Conservation (phyloP, 2,888 invertebrate genomes). For the Drosophila ustulata region DNA sequence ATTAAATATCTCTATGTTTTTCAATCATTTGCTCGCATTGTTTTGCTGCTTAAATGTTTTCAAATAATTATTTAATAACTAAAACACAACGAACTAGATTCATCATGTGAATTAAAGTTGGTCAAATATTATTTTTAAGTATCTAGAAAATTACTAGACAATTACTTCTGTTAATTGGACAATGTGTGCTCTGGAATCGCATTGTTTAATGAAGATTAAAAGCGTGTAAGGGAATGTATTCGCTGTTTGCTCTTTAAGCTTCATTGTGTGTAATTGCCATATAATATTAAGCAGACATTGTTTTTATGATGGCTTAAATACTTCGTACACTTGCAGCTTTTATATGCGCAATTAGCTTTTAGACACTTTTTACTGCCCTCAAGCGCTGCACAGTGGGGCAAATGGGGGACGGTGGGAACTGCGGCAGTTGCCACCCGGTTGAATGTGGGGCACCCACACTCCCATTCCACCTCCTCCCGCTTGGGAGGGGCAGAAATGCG, state of each 20-base stretch:
- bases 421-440: conserved; percentile 40
- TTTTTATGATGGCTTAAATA: conserved; percentile 54
- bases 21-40: not conserved
- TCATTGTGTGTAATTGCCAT: conserved; percentile 68
- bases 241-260: conserved; percentile 27
- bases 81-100: not conserved
- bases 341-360: conserved; percentile 61
- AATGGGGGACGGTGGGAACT: conserved; percentile 37
- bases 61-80: not conserved
- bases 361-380: conserved; percentile 47
- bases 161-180: not conserved
- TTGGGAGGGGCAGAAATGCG: conserved; percentile 9
- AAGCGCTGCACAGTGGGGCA: not conserved
- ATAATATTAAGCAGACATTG: conserved; percentile 37
- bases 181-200: not conserved
- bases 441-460: not conserved
- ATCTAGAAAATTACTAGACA: not conserved
- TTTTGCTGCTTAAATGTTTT: not conserved
- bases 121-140: not conserved
- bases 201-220: not conserved
- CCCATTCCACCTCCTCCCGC: not conserved
- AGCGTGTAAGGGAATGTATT: conserved; percentile 11
- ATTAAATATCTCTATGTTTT: not conserved
- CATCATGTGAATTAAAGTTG: not conserved
- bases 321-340: conserved; percentile 33